Evolutionary conservation across 2,888 invertebrate species (phyloP), one percentile per base, ranked within the genome.

Genomic region (Drosophila gaucha): DNA sequence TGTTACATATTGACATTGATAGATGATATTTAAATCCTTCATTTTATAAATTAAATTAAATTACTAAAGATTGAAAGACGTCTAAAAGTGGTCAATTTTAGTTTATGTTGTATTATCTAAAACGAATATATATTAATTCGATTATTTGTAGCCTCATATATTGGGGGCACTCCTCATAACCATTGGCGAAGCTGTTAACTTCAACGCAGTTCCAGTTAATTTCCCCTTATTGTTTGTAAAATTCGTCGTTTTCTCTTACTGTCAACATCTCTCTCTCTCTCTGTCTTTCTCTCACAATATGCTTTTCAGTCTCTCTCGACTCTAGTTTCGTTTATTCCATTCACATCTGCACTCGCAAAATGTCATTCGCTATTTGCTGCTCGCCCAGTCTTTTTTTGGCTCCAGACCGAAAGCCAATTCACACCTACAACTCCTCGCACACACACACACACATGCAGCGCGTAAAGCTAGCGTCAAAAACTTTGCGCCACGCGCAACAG

Each of bases 351-450:
- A 54, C 51, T 33, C 26, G 18, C 24, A 20, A 18, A 74, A n/a
- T 59, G 64, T 0, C 76, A 35, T 43, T 36, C 72, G 39, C 26
- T 26, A 8, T 31, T 69, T 82, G 35, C 85, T 80, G 80, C 30
- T 74, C 54, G 67, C 80, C 85, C 56, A 71, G 67, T 65, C 16
- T 5, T 47, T 69, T 74, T 80, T 82, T 80, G 82, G 84, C 86
- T 73, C 54, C 67, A 58, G 56, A 65, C 71, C 64, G 65, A 43
- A 47, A 60, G 70, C 51, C 54, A 77, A 79, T 80, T 83, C 60
- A 66, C 69, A 70, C 83, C 77, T 67, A 67, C 64, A 66, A 57
- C 64, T 76, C 65, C 56, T 68, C 65, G 58, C 36, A 47, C 69
- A 70, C 75, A 52, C 50, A 46, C 31, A 44, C 22, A 50, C 16